These are phyloP conservation scores for Thecophora atra DNA, from an alignment of 2,888 invertebrate species.

Conservation along the genomic window DNA sequence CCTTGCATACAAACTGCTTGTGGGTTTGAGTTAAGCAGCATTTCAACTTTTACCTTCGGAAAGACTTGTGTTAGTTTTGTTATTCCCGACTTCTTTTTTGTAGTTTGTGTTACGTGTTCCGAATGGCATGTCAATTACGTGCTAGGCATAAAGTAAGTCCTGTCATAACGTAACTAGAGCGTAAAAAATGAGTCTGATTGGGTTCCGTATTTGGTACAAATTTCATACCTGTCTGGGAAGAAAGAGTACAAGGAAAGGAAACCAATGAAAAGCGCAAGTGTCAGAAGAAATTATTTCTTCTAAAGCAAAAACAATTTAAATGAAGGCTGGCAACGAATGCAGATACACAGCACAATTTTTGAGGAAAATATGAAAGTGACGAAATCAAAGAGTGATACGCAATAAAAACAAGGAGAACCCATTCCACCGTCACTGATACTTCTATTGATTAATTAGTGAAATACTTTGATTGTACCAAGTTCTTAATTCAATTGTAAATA, in stretches of 20 bases:
- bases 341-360: constrained; percentile 2
- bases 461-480: too few species aligned
- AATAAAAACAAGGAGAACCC: too few species aligned
- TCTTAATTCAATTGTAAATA: too few species aligned
- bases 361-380: not conserved
- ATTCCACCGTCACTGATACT: too few species aligned
- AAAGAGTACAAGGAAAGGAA: not conserved
- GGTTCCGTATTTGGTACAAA: not conserved
- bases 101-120: not conserved
- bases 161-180: constrained; percentile 24
- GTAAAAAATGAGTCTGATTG: not conserved
- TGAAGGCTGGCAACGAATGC: too few species aligned
- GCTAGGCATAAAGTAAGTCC: constrained; percentile 16
- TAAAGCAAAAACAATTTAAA: not conserved
- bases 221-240: not conserved
- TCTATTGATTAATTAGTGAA: too few species aligned
- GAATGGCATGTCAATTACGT: constrained; percentile 5
- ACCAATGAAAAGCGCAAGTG: not conserved
- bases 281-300: not conserved
- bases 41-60: too few species aligned
- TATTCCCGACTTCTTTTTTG: too few species aligned
- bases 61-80: too few species aligned
- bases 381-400: not conserved
- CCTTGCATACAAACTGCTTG: too few species aligned
- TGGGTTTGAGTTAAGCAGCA: too few species aligned